Evolutionary conservation across 2,888 invertebrate genomes (phyloP), one percentile per base, ranked within the genome.

Genomic region (Diadegma fenestrale): DNA sequence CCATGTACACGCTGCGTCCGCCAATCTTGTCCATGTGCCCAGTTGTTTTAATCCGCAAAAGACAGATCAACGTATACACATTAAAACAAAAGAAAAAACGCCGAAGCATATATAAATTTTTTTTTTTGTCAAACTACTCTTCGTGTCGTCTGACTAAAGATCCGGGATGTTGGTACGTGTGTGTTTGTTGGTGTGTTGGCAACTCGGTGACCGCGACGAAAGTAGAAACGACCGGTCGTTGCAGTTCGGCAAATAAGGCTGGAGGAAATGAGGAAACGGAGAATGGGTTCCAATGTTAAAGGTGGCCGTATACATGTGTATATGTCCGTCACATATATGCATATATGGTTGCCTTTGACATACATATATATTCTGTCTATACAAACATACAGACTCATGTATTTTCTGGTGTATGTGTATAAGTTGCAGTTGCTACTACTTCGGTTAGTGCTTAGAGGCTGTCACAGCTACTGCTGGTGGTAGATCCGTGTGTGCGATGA

Each of bases 161-260:
- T 66, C 17, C 43, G 7, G 45, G 66, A 22, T 26, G 33, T 33
- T 48, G 19, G 2, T 26, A 41, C 0, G 43, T 43, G 12, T 30
- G 41, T 43, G 77, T 58, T 12, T 69, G 12, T 37, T 30, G 33
- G 43, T 68, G 68, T 30, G 30, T 68, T 6, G 43, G 81, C 41
- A 58, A 43, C 68, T 54, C 19, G 30, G 71, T 43, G 66, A 58
- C 72, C 61, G 58, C 77, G 71, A 72, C 37, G 76, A 77, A 45
- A 58, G 63, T 41, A 89, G 86, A 80, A 85, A 84, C 51, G 54
- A 85, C 83, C 82, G 64, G 78, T 69, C 84, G 83, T 33, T 73
- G 68, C 72, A 75, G 85, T 82, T 84, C 81, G 73, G 85, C 85
- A 89, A 88, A 89, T 86, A 89, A 88, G 87, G 84, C 64, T 51